A percentile compares a stretch with the other conserved stretches of the same genome.
Evolutionary conservation across 2,797 vertebrate genomes (phyloP).

Genomic region (Acipenser transmontanus): DNA sequence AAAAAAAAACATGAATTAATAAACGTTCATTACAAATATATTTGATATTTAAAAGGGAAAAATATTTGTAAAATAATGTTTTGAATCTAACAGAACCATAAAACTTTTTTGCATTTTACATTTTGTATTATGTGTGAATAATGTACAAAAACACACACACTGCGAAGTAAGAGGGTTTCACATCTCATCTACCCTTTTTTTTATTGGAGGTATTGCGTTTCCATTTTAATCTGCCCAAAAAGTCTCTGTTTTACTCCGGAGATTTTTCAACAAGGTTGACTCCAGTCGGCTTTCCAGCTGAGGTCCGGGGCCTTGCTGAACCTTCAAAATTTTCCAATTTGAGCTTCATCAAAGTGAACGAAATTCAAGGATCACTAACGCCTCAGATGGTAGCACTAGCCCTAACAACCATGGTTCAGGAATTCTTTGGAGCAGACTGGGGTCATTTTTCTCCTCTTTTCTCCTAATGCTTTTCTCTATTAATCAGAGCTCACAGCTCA

Average conservation of each 20-base stretch:
- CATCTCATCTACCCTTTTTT: conserved; percentile 22
- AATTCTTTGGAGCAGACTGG: conserved; percentile 93
- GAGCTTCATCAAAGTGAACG: conserved; percentile 89
- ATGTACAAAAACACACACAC: too few species aligned
- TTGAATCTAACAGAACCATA: too few species aligned
- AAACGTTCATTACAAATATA: too few species aligned
- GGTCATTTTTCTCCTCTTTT: conserved; percentile 86
- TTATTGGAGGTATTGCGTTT: conserved; percentile 40
- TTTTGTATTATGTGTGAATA: too few species aligned
- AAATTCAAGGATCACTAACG: conserved; percentile 90
- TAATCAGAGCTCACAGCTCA: conserved; percentile 98
- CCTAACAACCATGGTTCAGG: conserved; percentile 95
- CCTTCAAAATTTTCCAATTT: conserved; percentile 74
- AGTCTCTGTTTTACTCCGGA: conserved; percentile 62
- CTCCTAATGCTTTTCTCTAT: conserved; percentile 97
- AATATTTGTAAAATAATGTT: too few species aligned
- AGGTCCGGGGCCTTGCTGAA: conserved; percentile 73
- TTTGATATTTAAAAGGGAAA: too few species aligned
- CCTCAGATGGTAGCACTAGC: conserved; percentile 87
- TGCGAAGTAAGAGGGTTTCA: background rate
- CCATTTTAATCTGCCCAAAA: conserved; percentile 66
- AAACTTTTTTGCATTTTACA: too few species aligned
- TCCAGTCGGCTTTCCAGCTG: conserved; percentile 75
- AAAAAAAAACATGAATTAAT: too few species aligned
- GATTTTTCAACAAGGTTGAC: conserved; percentile 73